These are phyloP conservation scores for Schrankia costaestrigalis DNA, from an alignment of 2,888 invertebrate species.

Conservation along the genomic window DNA sequence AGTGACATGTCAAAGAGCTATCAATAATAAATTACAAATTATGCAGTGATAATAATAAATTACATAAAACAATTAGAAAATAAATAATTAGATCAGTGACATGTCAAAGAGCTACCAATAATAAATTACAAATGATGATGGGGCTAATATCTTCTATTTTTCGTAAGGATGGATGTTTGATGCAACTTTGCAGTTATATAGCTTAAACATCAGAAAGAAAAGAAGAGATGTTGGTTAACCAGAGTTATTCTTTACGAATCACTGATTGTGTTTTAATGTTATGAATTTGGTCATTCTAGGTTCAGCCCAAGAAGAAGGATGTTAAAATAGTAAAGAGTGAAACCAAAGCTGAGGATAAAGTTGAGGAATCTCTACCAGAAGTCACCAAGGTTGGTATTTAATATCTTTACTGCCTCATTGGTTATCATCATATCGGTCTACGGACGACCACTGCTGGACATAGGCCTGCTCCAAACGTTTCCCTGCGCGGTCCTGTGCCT, in stretches of 20 bases:
- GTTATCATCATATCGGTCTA: not conserved
- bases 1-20: no score
- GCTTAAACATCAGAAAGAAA: not conserved
- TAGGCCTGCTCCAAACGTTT: no score
- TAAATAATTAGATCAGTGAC: no score
- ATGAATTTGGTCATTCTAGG: conserved; percentile 1
- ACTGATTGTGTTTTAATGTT: not conserved
- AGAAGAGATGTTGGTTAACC: not conserved
- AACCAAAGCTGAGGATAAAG: conserved; percentile 37
- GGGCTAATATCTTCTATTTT: not conserved
- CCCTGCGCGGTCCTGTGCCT: no score
- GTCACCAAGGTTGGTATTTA: conserved; percentile 29
- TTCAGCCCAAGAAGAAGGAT: conserved; percentile 44
- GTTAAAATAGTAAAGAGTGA: conserved; percentile 43
- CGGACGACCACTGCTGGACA: no score
- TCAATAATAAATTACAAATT: no score
- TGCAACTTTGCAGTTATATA: no score
- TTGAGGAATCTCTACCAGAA: conserved; percentile 24
- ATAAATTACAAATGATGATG: not conserved
- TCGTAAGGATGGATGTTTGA: no score
- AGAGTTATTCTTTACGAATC: not conserved
- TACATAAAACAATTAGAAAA: not conserved
- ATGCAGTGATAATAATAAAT: no score
- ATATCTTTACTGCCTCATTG: not conserved
- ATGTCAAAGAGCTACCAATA: not conserved